phyloP scores from a whole-genome alignment of 2,797 vertebrate genomes.

The Argya squamiceps region DNA sequence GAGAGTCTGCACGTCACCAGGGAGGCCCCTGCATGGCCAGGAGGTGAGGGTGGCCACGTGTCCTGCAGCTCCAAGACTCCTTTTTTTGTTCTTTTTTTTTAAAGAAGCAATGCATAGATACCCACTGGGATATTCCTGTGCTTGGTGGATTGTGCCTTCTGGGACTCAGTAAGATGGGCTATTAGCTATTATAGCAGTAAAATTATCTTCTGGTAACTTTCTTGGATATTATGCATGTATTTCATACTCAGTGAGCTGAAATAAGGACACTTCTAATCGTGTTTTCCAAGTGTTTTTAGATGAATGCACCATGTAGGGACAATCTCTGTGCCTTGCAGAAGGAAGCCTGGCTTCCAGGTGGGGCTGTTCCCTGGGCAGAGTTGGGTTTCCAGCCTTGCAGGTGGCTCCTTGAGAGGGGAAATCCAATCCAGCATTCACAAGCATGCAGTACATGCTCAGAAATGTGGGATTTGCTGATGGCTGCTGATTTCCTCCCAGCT shows the following conservation, averaged over 20 bases:
- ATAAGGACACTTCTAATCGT: not conserved
- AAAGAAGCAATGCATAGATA: not conserved
- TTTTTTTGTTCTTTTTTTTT: not conserved
- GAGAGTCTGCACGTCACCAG: not conserved
- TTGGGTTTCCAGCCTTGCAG: not conserved
- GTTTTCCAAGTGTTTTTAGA: not conserved
- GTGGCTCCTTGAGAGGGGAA: not conserved
- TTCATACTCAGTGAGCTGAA: slow-evolving; percentile 42
- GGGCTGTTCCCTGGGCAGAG: not conserved
- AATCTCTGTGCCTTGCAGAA: not conserved
- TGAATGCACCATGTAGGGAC: not conserved
- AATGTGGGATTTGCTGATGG: not conserved
- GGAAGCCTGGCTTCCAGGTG: not conserved
- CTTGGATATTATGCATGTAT: not conserved
- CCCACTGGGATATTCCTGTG: not conserved
- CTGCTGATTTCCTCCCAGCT: not conserved
- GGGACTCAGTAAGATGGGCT: not conserved
- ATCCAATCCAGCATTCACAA: not conserved
- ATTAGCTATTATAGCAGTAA: slow-evolving; percentile 23
- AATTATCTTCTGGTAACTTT: slow-evolving; percentile 29
- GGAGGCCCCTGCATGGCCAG: not conserved
- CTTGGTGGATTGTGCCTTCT: slow-evolving; percentile 13
- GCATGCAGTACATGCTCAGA: not conserved
- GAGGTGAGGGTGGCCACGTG: accelerated
- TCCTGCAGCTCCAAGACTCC: not conserved